Percentiles rank a stretch among this genome's conserved stretches.
These are phyloP conservation scores for Setipinna tenuifilis DNA, from an alignment of 2,797 vertebrate species.

Conservation along the genomic window DNA sequence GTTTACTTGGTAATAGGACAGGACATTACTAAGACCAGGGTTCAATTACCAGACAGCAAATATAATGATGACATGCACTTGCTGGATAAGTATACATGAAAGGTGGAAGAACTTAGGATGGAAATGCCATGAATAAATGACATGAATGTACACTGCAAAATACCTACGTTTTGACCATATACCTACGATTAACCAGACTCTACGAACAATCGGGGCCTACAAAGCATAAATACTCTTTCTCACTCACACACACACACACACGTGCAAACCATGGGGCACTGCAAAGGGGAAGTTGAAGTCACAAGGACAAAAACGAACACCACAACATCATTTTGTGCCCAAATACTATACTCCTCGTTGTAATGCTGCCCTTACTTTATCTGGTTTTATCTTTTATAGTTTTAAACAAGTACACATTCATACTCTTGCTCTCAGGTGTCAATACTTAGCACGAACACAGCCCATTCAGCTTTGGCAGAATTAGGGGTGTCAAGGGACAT, in stretches of 20 bases:
- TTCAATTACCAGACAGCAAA: not conserved
- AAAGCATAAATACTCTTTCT: too few relatives aligned
- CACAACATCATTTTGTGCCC: not conserved
- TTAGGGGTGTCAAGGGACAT: not conserved
- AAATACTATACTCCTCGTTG: too few relatives aligned
- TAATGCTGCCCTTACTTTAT: not conserved
- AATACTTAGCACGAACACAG: not conserved
- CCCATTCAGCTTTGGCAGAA: not conserved
- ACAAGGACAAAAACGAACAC: not conserved
- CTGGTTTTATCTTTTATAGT: not conserved
- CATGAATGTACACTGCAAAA: not conserved
- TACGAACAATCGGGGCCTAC: not conserved
- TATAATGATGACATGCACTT: not conserved
- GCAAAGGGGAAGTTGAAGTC: not conserved
- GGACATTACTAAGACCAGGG: not conserved
- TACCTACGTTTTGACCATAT: too few relatives aligned
- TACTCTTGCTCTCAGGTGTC: not conserved
- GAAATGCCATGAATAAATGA: not conserved
- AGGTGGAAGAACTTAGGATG: not conserved
- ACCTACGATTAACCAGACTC: not conserved
- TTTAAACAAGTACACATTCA: not conserved
- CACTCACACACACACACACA: not conserved
- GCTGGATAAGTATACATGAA: not conserved
- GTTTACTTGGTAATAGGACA: not conserved
- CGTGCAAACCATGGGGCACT: not conserved